Evolutionary conservation across 30 jellyfish, hydroid and myxozoan species (phyloP).

Genomic region (Cassiopea xamachana): DNA sequence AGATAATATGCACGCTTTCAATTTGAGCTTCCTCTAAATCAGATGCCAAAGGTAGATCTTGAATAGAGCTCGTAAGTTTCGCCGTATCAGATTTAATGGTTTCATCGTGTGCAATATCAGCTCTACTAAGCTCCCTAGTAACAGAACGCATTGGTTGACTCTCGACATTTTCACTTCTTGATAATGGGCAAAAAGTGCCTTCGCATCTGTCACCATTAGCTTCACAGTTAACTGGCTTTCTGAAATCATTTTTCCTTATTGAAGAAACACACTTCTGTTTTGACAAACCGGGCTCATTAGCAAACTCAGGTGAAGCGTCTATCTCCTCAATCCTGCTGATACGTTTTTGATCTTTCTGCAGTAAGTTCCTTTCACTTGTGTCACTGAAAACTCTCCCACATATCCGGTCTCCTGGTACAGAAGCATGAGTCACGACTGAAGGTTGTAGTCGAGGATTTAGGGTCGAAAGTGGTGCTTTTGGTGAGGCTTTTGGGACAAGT

Average conservation of each 20-base stretch:
- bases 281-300: background rate
- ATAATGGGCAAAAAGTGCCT: background rate
- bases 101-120: background rate
- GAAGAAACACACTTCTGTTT: background rate
- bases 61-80: background rate
- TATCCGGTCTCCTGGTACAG: background rate
- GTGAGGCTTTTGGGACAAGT: conserved; percentile 50
- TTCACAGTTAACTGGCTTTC: background rate
- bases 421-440: background rate
- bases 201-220: background rate
- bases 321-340: background rate
- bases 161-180: background rate
- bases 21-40: background rate
- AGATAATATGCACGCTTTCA: background rate
- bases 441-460: background rate
- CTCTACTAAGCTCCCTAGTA: background rate
- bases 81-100: background rate
- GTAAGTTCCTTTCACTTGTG: background rate
- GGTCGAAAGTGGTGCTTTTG: background rate
- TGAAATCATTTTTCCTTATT: background rate
- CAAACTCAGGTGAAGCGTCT: background rate
- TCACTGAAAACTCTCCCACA: background rate
- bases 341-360: background rate
- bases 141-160: background rate
- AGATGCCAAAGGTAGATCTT: background rate